Base-by-base conservation (phyloP, 2,113 vertebrate genomes). In the Spilogale gracilis region DNA sequence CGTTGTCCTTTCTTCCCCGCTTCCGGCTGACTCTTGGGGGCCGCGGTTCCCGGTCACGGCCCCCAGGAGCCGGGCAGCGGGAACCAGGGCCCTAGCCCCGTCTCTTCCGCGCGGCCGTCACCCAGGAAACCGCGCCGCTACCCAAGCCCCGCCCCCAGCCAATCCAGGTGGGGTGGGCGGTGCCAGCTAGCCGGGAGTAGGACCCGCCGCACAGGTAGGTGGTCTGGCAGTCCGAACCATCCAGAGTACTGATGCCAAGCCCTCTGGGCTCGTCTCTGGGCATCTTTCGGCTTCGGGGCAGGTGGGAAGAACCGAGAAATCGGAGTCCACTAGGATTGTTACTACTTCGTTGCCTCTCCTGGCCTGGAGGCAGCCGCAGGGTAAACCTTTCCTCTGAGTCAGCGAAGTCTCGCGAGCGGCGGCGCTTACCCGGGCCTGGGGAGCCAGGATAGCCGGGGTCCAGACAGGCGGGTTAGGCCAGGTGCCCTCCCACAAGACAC, bases 81-180 rank as follows among this genome's bases (percentile, higher is more conserved):
- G 20, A 56, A 43, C 54, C 45, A 1, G 21, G 23, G 25, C 12
- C 27, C 6, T 13, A 32, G 67, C 61, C 74, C 93, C 56, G 20
- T 94, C 95, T 61, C 94, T 73, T 82, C 74, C 43, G 80, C 27
- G 21, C 2, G 11, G 27, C 95, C 4, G 94, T 98, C 94, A 71
- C 98, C 94, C 6, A 30, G 97, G 98, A 97, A 84, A 97, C 97
- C 3, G n/a, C 6, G 65, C 60, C 32, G 52, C 82, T 17, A 5
- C 25, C 71, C 56, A 18, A 21, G 38, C 45, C 13, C 88, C 54
- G 14, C 63, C 71, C 58, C 18, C 0, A 21, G 69, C 67, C 61
- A 3, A 0, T 48, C 20, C 43, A 7, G 12, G n/a, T 10, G 5
- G 3, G 25, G 73, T 23, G 25, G 30, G 52, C 6, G 9, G 45